These are phyloP conservation scores for Trachelipus rathkii DNA, from an alignment of 1,140 invertebrate genomes.

Conservation along the genomic window DNA sequence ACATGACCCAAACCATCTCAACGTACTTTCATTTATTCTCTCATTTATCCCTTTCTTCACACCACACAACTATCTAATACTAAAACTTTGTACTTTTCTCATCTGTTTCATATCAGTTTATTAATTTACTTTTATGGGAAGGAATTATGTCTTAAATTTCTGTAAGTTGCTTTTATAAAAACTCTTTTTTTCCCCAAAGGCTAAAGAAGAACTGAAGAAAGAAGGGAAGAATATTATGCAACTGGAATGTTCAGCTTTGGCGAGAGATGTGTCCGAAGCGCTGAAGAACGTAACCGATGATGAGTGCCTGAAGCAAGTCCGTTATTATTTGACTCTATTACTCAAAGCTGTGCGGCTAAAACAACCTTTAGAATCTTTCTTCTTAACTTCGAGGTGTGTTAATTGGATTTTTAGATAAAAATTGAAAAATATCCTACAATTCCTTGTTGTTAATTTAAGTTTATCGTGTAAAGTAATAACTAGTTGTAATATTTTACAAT, in stretches of 20 bases:
- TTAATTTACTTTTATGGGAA: background rate
- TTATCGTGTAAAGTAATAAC: background rate
- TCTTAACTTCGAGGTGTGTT: background rate
- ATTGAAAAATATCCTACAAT: background rate
- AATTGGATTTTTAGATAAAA: background rate
- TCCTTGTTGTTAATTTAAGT: background rate
- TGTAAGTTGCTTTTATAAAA: background rate
- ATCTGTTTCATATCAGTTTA: background rate
- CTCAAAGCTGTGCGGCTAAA: background rate
- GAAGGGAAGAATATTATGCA: slow-evolving; percentile 17
- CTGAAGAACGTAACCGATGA: slow-evolving; percentile 17
- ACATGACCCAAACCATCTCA: too few species aligned
- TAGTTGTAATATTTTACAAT: too few species aligned
- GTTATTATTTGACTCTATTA: background rate
- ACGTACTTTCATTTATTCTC: too few species aligned
- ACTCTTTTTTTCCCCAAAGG: slow-evolving; percentile 1
- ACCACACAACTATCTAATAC: too few species aligned
- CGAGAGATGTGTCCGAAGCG: slow-evolving; percentile 12
- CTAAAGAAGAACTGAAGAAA: slow-evolving; percentile 20
- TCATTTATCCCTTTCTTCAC: too few species aligned
- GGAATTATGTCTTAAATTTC: background rate
- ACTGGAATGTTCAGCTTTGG: slow-evolving; percentile 7
- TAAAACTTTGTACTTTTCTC: background rate
- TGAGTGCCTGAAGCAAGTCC: slow-evolving; percentile 1
- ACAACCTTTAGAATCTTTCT: background rate